Conservation (phyloP, 2,888 invertebrate species). For the Cyclophora punctaria region DNA sequence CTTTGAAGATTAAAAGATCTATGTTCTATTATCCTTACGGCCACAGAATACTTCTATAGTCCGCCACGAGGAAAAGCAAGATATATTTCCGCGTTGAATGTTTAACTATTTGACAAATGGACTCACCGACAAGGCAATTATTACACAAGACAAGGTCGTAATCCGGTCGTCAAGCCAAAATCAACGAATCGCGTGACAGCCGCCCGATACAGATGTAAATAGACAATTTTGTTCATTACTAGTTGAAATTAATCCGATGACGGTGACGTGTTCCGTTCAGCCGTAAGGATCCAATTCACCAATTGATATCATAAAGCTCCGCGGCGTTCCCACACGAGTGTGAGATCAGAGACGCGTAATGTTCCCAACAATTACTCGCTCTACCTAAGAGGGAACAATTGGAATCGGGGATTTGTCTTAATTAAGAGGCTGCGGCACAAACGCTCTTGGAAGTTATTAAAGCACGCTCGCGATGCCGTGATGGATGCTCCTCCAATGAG, state of each 20-base stretch:
- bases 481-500: slow-evolving; percentile 9
- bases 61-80: slow-evolving; percentile 4
- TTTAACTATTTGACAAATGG: slow-evolving; percentile 4
- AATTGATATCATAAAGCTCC: slow-evolving; percentile 14
- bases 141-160: slow-evolving; percentile 5
- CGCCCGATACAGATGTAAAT: slow-evolving; percentile 4
- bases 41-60: neutral
- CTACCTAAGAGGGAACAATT: slow-evolving; percentile 14
- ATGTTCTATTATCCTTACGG: no score
- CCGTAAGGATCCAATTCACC: slow-evolving; percentile 11
- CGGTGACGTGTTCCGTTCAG: slow-evolving; percentile 7
- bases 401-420: slow-evolving; percentile 11
- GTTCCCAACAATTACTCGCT: slow-evolving; percentile 6
- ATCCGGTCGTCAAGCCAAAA: slow-evolving; percentile 1
- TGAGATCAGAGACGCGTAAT: slow-evolving; percentile 12
- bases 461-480: slow-evolving; percentile 6
- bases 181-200: slow-evolving; percentile 15
- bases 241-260: slow-evolving; percentile 17
- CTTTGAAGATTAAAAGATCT: no score
- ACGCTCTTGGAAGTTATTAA: slow-evolving; percentile 10
- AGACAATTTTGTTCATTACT: slow-evolving; percentile 10
- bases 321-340: slow-evolving; percentile 11
- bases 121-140: slow-evolving; percentile 1
- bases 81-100: slow-evolving; percentile 3
- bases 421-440: slow-evolving; percentile 11